Conservation (phyloP, 1,140 invertebrate genomes). For the Goniozus legneri region DNA sequence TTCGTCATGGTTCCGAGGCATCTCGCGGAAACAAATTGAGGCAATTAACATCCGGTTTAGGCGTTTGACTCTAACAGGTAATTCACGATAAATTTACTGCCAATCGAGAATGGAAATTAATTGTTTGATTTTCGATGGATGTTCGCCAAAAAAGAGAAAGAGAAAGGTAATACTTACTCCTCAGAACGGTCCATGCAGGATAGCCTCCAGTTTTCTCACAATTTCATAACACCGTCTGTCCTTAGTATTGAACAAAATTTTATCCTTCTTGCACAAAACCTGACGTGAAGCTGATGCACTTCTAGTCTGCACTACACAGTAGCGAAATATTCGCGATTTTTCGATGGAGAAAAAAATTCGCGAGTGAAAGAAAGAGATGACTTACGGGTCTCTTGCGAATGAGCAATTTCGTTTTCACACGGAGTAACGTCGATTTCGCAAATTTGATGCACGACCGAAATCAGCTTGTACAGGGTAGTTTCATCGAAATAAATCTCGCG, state of each 20-base stretch:
- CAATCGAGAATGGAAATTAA: neutral
- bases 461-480: neutral
- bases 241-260: neutral
- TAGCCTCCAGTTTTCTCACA: constrained; percentile 26
- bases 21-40: constrained; percentile 28
- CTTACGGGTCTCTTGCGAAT: too few species aligned
- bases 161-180: constrained; percentile 27
- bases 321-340: neutral
- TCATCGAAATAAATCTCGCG: neutral
- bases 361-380: neutral
- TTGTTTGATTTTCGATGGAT: neutral
- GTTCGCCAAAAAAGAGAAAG: constrained; percentile 5
- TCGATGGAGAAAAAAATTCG: neutral
- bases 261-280: too few species aligned
- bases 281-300: too few species aligned
- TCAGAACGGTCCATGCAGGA: constrained; percentile 37
- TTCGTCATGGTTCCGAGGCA: constrained; percentile 30
- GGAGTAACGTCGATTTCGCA: neutral
- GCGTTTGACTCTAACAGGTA: constrained; percentile 10
- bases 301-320: too few species aligned
- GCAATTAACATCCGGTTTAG: constrained; percentile 27
- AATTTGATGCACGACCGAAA: neutral
- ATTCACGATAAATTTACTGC: neutral
- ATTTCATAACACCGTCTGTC: constrained; percentile 27
- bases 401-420: neutral